A percentile compares a stretch with the other conserved stretches of the same genome.
phyloP scores from a whole-genome alignment of 2,888 invertebrate genomes.

The Harpalus rufipes region DNA sequence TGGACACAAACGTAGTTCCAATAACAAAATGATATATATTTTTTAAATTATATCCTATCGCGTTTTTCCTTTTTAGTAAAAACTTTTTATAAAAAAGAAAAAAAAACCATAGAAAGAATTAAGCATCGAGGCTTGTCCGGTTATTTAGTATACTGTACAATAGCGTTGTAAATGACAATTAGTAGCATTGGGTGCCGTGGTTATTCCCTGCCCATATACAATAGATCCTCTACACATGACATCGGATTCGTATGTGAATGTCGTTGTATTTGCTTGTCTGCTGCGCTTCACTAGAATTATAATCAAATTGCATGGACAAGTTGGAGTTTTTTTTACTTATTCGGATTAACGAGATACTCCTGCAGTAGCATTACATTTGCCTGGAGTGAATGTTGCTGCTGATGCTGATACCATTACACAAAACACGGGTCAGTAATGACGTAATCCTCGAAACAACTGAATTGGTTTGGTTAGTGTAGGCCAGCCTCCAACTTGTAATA shows the following conservation, averaged over 20 bases:
- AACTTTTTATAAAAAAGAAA: no score
- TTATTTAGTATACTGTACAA: background rate
- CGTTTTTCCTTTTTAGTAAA: no score
- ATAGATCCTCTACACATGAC: background rate
- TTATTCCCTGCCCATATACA: background rate
- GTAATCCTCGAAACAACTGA: conserved; percentile 20
- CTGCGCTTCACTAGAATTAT: background rate
- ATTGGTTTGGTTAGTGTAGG: background rate
- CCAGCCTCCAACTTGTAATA: conserved; percentile 10
- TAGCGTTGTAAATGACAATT: background rate
- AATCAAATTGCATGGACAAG: conserved; percentile 2
- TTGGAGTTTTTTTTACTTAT: conserved; percentile 22
- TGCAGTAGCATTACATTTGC: background rate
- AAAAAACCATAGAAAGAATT: no score
- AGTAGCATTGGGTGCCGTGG: background rate
- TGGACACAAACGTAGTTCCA: no score
- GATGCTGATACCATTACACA: background rate
- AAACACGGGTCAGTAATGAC: conserved; percentile 8
- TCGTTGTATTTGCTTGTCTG: background rate
- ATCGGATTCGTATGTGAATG: background rate
- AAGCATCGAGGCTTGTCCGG: no score
- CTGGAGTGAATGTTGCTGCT: background rate
- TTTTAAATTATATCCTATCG: no score
- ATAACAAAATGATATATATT: no score
- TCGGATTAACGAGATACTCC: conserved; percentile 4